Evolutionary conservation across 2,888 invertebrate species (phyloP).

Genomic region (Campoletis raptor): DNA sequence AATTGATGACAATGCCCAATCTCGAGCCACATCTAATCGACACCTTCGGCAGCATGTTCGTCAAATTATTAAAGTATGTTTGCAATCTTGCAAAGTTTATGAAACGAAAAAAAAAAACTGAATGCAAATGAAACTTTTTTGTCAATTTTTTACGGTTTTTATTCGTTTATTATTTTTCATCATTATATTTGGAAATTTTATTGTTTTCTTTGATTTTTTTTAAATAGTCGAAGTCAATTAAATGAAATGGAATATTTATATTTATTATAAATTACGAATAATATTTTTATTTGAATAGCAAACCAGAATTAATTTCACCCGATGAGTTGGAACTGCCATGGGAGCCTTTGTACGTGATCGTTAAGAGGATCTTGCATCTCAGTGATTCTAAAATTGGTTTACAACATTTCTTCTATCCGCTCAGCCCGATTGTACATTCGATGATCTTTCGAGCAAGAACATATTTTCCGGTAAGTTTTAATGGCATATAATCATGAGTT

Average conservation of each 20-base stretch:
- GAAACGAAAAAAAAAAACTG: not conserved
- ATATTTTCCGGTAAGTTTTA: constrained; percentile 85
- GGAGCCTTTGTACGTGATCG: constrained; percentile 90
- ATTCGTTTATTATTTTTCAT: no score
- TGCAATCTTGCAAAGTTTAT: not conserved
- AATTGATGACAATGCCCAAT: constrained; percentile 91
- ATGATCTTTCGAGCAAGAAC: constrained; percentile 77
- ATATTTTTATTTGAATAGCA: constrained; percentile 86
- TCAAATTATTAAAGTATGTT: constrained; percentile 91
- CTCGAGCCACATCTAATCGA: constrained; percentile 91
- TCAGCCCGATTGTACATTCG: constrained; percentile 75
- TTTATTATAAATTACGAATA: not conserved
- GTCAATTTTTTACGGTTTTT: no score
- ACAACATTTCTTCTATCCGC: constrained; percentile 84
- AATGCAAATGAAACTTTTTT: not conserved
- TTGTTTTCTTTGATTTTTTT: not conserved
- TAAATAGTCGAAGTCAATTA: no score
- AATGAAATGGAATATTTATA: not conserved
- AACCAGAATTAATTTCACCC: constrained; percentile 90
- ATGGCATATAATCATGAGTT: not conserved
- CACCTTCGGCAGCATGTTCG: constrained; percentile 89
- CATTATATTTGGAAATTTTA: not conserved
- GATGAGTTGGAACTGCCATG: constrained; percentile 94
- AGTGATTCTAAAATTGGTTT: constrained; percentile 87
- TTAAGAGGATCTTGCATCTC: constrained; percentile 86